phyloP scores from a whole-genome alignment of 2,888 invertebrate species.

The Synanthedon andrenaeformis region DNA sequence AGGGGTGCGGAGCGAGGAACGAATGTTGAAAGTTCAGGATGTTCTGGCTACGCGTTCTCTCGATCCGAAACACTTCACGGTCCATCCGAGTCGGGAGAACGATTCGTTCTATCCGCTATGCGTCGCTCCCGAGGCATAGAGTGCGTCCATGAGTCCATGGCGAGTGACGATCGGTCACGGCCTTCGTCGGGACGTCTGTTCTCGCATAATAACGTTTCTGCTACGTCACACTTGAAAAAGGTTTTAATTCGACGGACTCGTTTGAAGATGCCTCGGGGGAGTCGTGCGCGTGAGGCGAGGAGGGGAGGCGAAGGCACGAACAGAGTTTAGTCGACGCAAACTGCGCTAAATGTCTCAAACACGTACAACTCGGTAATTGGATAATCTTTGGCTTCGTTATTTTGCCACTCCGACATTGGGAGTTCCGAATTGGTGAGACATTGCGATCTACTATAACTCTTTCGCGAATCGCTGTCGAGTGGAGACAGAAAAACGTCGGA shows the following conservation, averaged over 20 bases:
- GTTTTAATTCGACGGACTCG: conserved; percentile 22
- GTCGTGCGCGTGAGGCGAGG: conserved; percentile 2
- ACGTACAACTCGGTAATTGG: conserved; percentile 10
- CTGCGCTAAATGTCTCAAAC: conserved; percentile 10
- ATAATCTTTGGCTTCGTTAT: conserved; percentile 8
- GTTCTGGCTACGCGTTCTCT: conserved; percentile 7
- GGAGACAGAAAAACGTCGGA: neutral
- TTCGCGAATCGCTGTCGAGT: no score
- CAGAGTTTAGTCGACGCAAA: neutral
- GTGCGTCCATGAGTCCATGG: conserved; percentile 2
- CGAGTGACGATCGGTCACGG: conserved; percentile 7
- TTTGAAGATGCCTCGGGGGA: conserved; percentile 8
- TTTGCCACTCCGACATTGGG: conserved; percentile 1
- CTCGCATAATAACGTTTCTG: conserved; percentile 6
- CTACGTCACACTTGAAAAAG: conserved; percentile 19
- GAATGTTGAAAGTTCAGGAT: neutral
- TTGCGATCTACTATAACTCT: no score
- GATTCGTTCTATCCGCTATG: conserved; percentile 8
- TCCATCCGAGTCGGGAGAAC: conserved; percentile 10
- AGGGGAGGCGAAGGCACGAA: neutral
- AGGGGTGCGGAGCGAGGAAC: neutral
- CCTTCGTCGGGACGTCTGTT: conserved; percentile 2
- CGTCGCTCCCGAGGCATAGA: neutral
- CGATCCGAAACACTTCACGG: conserved; percentile 16
- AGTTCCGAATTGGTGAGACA: neutral